A percentile compares a stretch with the other conserved stretches of the same genome.
phyloP scores from a whole-genome alignment of 2,797 vertebrate genomes.

The Somateria mollissima region DNA sequence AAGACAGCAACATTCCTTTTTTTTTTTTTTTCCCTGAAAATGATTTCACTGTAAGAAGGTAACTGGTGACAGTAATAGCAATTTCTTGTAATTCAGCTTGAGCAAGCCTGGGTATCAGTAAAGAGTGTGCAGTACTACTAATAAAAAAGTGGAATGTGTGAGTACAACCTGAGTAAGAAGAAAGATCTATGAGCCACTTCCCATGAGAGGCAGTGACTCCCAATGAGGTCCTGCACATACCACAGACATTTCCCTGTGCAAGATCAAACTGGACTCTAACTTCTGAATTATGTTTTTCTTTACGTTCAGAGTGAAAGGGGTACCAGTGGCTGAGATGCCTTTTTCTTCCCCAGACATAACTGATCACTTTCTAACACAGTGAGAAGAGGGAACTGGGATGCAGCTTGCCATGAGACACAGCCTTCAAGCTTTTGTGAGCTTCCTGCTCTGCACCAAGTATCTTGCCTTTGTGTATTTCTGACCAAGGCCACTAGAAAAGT shows the following conservation, averaged over 20 bases:
- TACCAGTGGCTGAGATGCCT: not conserved
- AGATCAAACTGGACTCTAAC: not conserved
- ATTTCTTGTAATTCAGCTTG: not conserved
- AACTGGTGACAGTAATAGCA: not conserved
- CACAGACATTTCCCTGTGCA: not conserved
- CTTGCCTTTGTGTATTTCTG: not conserved
- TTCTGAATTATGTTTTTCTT: not conserved
- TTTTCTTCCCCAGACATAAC: not conserved
- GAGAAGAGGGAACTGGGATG: not conserved
- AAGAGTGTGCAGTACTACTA: too few relatives aligned
- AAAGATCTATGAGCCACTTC: not conserved
- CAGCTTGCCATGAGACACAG: not conserved
- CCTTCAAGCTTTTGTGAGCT: not conserved
- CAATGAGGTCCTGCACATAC: accelerated
- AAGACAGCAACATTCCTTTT: not conserved
- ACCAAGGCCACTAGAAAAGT: not conserved
- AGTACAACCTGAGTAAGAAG: not conserved
- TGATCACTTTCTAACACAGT: not conserved
- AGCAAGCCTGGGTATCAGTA: not conserved
- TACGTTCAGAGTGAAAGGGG: not conserved
- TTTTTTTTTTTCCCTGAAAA: not conserved
- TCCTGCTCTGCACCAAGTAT: not conserved
- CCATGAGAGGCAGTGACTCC: not conserved
- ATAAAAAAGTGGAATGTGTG: not conserved
- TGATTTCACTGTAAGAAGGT: not conserved